Base-by-base conservation (phyloP, 2,113 vertebrate species). In the Tursiops truncatus region DNA sequence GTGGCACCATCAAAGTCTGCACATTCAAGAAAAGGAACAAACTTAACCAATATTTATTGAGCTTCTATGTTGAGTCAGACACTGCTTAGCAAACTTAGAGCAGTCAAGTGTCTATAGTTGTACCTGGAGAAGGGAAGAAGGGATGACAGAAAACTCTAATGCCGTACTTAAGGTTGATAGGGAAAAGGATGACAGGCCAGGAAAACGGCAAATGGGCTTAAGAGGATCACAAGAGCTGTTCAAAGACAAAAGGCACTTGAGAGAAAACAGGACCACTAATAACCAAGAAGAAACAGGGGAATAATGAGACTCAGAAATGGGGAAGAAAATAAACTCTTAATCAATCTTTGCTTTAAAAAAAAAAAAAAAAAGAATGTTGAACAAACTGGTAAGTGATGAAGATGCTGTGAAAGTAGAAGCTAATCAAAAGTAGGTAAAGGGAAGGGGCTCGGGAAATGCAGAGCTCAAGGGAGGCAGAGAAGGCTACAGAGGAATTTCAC, bases 171-270 rank as follows among this genome's bases (percentile, higher is more conserved):
- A 68, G 47, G 89, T 31, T 47, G 44, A 86, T 1, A 60, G 36
- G 33, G 23, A 31, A 79, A 87, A 77, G 60, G 33, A 82, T 97
- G 70, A 36, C 38, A 36, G 38, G 81, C n/a, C 56, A 84, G 63
- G 53, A 47, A 95, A 94, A 93, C 31, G 58, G 92, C 89, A 73
- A 79, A 77, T 60, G 58, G 81, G 41, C 79, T 95, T 96, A 85
- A 93, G 90, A 96, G 87, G 88, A 44, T 84, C 60, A 53, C 38
- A 93, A 97, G 90, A 90, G 95, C 96, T 97, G 95, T 79, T 96
- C 92, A 95, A 85, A 95, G 80, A 94, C 62, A 86, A 98, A 94
- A 97, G 89, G 94, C 60, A 91, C 95, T 93, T 82, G 79, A 96
- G 65, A 84, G 81, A 70, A 94, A 97, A 82, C 60, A 77, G 80